phyloP scores from a whole-genome alignment of 2,113 vertebrate species.

The Axis porcinus region DNA sequence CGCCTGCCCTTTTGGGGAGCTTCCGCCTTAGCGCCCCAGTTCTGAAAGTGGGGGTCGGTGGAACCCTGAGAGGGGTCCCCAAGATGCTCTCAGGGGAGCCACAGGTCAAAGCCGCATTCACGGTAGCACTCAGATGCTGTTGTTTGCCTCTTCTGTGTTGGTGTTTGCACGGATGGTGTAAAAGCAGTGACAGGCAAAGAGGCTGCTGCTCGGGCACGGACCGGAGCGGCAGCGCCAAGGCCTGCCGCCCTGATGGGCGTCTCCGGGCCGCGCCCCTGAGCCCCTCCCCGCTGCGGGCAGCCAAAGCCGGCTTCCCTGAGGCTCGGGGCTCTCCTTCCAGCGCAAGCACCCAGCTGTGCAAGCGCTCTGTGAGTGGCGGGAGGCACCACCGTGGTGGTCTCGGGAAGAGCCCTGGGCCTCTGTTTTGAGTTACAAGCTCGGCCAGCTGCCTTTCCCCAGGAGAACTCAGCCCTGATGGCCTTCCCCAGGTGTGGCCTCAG shows the following conservation, averaged over 20 bases:
- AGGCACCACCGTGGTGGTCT: no score
- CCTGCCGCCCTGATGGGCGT: fast-evolving
- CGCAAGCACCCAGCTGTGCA: fast-evolving
- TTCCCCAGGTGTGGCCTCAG: no score
- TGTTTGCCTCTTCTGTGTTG: not conserved
- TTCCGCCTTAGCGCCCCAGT: fast-evolving
- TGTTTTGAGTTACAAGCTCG: no score
- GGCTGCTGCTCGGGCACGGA: fast-evolving
- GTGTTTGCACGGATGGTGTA: fast-evolving
- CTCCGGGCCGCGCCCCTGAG: fast-evolving
- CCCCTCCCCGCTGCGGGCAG: not conserved
- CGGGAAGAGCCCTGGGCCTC: no score
- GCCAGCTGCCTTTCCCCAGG: not conserved
- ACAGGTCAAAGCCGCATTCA: not conserved
- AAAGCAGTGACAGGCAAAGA: not conserved
- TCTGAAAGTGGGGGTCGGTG: not conserved
- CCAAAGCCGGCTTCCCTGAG: not conserved
- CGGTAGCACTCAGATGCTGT: fast-evolving
- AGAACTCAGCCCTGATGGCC: fast-evolving
- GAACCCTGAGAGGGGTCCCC: not conserved
- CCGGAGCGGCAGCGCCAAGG: fast-evolving
- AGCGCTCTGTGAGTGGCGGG: fast-evolving
- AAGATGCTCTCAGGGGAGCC: no score
- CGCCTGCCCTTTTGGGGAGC: not conserved
- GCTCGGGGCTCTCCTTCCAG: not conserved